phyloP scores from a whole-genome alignment of 2,888 invertebrate genomes.

The Euplexia lucipara region DNA sequence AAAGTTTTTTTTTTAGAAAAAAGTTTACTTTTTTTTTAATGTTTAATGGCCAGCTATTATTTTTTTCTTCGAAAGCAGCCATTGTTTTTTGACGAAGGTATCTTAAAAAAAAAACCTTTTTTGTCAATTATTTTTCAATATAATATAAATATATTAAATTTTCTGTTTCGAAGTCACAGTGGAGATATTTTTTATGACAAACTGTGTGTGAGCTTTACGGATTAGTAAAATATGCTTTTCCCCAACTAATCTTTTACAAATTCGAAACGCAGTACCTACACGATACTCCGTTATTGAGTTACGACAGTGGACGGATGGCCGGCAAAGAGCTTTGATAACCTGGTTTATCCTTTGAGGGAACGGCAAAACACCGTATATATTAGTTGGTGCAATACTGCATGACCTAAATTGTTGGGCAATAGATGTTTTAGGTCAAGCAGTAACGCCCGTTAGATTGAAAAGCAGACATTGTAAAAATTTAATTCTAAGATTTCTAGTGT shows the following conservation, averaged over 20 bases:
- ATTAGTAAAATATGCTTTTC: conserved; percentile 10
- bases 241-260: not conserved
- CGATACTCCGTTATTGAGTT: conserved; percentile 39
- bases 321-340: conserved; percentile 46
- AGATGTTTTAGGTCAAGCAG: too few relatives aligned
- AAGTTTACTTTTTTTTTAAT: conserved; percentile 2
- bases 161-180: too few relatives aligned
- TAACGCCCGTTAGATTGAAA: too few relatives aligned
- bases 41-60: not conserved
- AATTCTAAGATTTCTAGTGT: not conserved
- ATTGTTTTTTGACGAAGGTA: not conserved
- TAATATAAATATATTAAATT: too few relatives aligned
- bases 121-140: not conserved
- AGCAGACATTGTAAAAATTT: too few relatives aligned
- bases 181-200: not conserved
- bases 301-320: conserved; percentile 13
- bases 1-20: not conserved
- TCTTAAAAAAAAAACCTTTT: not conserved
- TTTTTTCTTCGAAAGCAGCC: conserved; percentile 7
- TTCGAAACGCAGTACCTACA: not conserved
- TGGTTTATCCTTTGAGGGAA: conserved; percentile 40
- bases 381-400: not conserved
- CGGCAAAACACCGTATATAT: not conserved
- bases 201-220: not conserved
- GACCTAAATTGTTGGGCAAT: not conserved